Evolutionary conservation across 1,140 invertebrate species (phyloP).

Genomic region (Capitella teleta): DNA sequence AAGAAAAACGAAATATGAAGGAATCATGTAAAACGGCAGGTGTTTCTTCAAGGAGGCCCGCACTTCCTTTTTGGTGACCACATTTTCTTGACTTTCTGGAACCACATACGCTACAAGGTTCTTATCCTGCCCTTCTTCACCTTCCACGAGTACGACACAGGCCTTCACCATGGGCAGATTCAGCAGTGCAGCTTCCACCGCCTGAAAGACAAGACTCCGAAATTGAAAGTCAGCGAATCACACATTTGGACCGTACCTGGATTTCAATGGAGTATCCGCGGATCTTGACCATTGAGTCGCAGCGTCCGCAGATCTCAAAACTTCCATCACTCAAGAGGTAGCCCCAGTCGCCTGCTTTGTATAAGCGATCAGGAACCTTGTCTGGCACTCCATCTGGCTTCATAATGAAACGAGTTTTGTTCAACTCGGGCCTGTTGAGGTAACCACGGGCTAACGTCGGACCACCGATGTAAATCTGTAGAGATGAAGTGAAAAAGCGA

Average conservation of each 20-base stretch:
- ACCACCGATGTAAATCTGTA: conserved; percentile 45
- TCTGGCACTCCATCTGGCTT: conserved; percentile 16
- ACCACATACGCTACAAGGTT: conserved; percentile 47
- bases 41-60: conserved; percentile 40
- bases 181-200: conserved; percentile 44
- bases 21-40: conserved; percentile 49
- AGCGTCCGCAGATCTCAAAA: conserved; percentile 47
- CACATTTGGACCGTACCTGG: conserved; percentile 26
- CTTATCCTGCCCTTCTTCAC: conserved; percentile 47
- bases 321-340: conserved; percentile 44
- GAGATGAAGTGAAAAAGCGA: background rate
- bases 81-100: conserved; percentile 27
- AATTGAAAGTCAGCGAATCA: background rate
- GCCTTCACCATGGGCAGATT: conserved; percentile 38
- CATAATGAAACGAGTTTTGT: conserved; percentile 41
- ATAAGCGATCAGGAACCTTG: conserved; percentile 29
- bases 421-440: conserved; percentile 45
- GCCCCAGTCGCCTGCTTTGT: conserved; percentile 46
- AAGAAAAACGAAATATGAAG: conserved; percentile 44
- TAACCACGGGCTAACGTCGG: conserved; percentile 46
- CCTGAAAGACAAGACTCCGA: conserved; percentile 19
- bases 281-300: conserved; percentile 48
- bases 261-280: conserved; percentile 48
- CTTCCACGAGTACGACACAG: conserved; percentile 41
- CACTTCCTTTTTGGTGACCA: conserved; percentile 36